phyloP scores from a whole-genome alignment of 2,113 vertebrate genomes.

The Austrofundulus limnaeus region DNA sequence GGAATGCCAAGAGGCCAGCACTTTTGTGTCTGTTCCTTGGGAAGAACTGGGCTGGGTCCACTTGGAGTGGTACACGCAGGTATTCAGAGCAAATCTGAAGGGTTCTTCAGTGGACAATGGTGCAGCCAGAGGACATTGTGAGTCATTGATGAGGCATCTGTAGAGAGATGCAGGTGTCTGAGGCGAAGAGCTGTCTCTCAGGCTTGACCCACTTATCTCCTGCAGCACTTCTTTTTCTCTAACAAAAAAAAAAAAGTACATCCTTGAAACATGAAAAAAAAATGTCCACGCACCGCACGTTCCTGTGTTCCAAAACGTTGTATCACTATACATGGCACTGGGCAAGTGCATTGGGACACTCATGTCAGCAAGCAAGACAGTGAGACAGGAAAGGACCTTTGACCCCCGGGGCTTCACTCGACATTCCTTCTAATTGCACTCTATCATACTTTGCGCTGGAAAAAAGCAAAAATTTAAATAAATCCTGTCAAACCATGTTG shows the following conservation, averaged over 20 bases:
- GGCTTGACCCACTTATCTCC: conserved; percentile 64
- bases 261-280: conserved; percentile 28
- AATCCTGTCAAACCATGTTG: conserved; percentile 71
- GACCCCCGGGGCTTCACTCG: conserved; percentile 65
- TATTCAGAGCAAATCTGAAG: conserved; percentile 77
- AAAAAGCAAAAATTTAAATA: conserved; percentile 79
- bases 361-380: conserved; percentile 65
- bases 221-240: conserved; percentile 39
- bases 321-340: conserved; percentile 30
- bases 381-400: conserved; percentile 77
- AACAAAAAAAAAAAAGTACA: conserved; percentile 20
- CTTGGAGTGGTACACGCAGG: conserved; percentile 63
- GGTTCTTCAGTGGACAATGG: conserved; percentile 83
- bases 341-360: conserved; percentile 29
- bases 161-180: conserved; percentile 85
- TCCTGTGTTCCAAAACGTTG: neutral
- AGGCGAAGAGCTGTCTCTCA: conserved; percentile 74
- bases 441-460: conserved; percentile 71
- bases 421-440: conserved; percentile 72
- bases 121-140: conserved; percentile 78
- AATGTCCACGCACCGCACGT: conserved; percentile 15
- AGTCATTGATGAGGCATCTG: conserved; percentile 83
- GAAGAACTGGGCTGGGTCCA: conserved; percentile 62
- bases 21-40: conserved; percentile 72
- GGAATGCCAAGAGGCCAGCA: conserved; percentile 73